These are phyloP conservation scores for Andinoacara biseriatus DNA, from an alignment of 2,113 vertebrate species.

Conservation along the genomic window DNA sequence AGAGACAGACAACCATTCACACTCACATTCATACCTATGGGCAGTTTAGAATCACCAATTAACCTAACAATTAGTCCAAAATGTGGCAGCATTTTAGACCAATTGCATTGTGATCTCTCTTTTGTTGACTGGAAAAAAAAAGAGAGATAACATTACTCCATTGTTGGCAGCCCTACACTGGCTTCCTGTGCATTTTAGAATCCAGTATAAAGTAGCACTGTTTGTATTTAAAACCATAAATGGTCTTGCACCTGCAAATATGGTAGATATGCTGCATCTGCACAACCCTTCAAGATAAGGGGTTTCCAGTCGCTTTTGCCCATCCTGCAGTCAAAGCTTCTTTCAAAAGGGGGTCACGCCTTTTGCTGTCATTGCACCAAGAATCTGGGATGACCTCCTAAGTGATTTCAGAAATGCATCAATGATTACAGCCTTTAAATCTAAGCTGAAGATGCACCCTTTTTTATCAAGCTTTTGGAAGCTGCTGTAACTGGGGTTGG, in stretches of 20 bases:
- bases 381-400: background rate
- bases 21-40: too few species aligned
- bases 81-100: background rate
- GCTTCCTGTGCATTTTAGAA: background rate
- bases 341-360: background rate
- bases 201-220: background rate
- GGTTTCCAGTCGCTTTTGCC: background rate
- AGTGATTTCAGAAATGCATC: background rate
- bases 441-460: background rate
- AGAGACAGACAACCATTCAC: too few species aligned
- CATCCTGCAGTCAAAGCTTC: background rate
- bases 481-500: background rate
- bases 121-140: background rate
- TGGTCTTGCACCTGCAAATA: background rate
- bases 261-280: background rate
- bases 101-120: too few species aligned
- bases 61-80: background rate
- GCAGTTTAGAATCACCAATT: too few species aligned
- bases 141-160: background rate
- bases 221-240: background rate
- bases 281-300: background rate
- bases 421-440: background rate
- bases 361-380: background rate
- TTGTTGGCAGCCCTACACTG: background rate
- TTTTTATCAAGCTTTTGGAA: background rate